Percentiles rank a stretch among this genome's conserved stretches.
phyloP scores from a whole-genome alignment of 2,888 invertebrate species.

The Syrista parreyssii region DNA sequence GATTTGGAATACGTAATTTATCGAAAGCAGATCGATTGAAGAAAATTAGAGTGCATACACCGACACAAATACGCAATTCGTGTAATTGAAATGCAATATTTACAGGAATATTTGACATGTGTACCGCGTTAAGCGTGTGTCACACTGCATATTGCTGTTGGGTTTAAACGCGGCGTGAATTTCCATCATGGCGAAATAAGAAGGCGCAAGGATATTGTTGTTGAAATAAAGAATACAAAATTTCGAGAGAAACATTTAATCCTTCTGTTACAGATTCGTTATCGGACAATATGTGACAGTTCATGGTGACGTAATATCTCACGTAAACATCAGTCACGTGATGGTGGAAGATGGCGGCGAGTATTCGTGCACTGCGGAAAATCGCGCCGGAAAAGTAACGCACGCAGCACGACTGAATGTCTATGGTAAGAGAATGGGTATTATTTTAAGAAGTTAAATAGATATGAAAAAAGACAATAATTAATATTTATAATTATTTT shows the following conservation, averaged over 20 bases:
- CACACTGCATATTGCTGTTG: background rate
- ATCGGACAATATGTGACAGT: slow-evolving; percentile 82
- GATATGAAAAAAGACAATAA: slow-evolving; percentile 6
- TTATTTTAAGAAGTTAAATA: slow-evolving; percentile 21
- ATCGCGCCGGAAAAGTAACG: slow-evolving; percentile 78
- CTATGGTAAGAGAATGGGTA: slow-evolving; percentile 71
- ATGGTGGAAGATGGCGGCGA: slow-evolving; percentile 85
- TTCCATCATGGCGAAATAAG: background rate
- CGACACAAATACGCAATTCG: background rate
- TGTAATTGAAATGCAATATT: background rate
- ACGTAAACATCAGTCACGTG: slow-evolving; percentile 84
- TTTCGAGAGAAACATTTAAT: background rate
- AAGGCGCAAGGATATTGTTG: background rate
- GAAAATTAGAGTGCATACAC: background rate
- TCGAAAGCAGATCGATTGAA: background rate
- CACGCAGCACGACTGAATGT: slow-evolving; percentile 84
- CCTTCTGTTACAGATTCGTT: slow-evolving; percentile 71
- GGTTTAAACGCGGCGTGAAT: background rate
- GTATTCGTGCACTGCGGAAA: slow-evolving; percentile 81
- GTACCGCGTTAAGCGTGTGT: background rate
- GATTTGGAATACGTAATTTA: background rate
- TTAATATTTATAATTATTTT: slow-evolving; percentile 22
- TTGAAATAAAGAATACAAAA: background rate
- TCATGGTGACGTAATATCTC: slow-evolving; percentile 85
- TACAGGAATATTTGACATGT: background rate